Evolutionary conservation across 2,797 vertebrate genomes (phyloP), one percentile per base, ranked within the genome.

Genomic region (Siniperca obscura): DNA sequence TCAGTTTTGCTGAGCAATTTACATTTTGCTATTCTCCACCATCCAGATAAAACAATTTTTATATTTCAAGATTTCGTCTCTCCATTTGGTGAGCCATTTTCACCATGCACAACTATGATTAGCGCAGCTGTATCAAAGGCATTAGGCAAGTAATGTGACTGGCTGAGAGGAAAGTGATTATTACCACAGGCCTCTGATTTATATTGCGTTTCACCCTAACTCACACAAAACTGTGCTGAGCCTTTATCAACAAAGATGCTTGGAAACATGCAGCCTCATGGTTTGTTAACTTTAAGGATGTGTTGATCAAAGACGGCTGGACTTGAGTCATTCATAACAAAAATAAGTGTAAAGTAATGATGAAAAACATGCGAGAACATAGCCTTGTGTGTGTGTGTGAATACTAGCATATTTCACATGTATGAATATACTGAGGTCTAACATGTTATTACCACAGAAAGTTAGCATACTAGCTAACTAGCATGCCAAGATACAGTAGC

Each of bases 131-230:
- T 2, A 30, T 69, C 59, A 64, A 74, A 57, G 16, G 34, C 60
- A 74, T 59, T 60, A 69, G 70, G 17, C 1, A 38, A 3, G 34
- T 25, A 50, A 56, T 78, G 13, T 30, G 64, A 40, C 19, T 40
- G 56, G 2, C 5, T 64, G 70, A 78, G 56, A 65, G 53, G 34
- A 62, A 34, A 53, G 12, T 16, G 56, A 11, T 65, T 75, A 57
- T 38, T 22, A 70, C 27, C 59, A 11, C 38, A 46, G 22, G 36
- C 0, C 17, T 66, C 68, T 77, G 69, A 82, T 42, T 74, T 40
- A 38, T 46, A 27, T 22, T 74, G 22, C 38, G 48, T 53, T 68
- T 61, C 30, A 80, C 46, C 16, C 34, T 53, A n/a, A 25, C 13
- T 62, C 44, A 59, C 57, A 57, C 30, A 44, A 75, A 70, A 25